Evolutionary conservation across 2,113 vertebrate genomes (phyloP).

Genomic region (Camarhynchus parvulus): DNA sequence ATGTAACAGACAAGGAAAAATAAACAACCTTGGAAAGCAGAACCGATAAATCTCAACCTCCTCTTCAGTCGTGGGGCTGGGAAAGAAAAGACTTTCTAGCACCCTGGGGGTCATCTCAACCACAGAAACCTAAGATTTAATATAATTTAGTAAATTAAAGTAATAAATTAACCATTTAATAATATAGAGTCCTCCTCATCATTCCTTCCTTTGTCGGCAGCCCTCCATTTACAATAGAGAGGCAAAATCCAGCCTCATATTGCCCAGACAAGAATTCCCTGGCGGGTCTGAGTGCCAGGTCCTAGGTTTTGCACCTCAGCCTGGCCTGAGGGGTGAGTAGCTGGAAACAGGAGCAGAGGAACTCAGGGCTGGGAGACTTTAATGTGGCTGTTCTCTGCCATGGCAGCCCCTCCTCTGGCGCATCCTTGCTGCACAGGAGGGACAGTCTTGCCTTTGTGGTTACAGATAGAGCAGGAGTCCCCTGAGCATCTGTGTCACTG

Average conservation of each 20-base stretch:
- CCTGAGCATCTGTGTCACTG: neutral
- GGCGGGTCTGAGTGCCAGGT: neutral
- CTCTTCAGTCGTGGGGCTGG: too few relatives aligned
- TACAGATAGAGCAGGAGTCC: neutral
- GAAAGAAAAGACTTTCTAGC: too few relatives aligned
- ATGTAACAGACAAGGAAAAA: too few relatives aligned
- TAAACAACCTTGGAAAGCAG: too few relatives aligned
- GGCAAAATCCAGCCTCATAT: neutral
- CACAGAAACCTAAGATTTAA: too few relatives aligned
- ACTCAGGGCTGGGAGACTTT: neutral
- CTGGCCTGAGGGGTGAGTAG: neutral
- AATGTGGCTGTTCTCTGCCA: neutral
- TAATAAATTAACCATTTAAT: too few relatives aligned
- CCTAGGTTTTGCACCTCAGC: neutral
- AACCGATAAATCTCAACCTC: too few relatives aligned
- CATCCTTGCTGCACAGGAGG: neutral
- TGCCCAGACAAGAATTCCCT: neutral
- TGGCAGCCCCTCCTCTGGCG: slow-evolving; percentile 6
- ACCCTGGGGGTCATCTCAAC: too few relatives aligned
- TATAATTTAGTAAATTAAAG: too few relatives aligned
- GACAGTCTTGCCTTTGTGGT: neutral
- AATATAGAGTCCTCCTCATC: too few relatives aligned
- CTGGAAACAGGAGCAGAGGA: neutral
- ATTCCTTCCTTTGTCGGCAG: too few relatives aligned
- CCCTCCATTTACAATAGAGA: neutral